Evolutionary conservation across 2,888 invertebrate species (phyloP), one percentile per base, ranked within the genome.

Genomic region (Lampropteryx suffumata): DNA sequence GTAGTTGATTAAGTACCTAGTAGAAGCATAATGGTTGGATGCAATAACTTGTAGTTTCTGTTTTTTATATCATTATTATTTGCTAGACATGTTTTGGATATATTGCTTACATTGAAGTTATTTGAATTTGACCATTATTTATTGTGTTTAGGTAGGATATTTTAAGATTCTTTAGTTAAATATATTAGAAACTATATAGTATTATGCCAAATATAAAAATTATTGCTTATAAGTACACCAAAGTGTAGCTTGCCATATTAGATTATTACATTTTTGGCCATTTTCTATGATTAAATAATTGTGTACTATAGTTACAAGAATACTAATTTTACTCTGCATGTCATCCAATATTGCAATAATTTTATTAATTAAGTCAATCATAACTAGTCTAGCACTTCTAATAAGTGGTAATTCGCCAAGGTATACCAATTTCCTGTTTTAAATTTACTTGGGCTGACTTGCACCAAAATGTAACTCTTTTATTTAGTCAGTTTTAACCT

Each of bases 161-260:
- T 10, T 28, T 28, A n/a, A 2, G 1, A 9, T 28, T 28, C n/a
- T n/a, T 24, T 24, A 24, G 24, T 24, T 24, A 24, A 4, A 17
- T 4, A 24, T 17, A 24, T 6, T 6, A 7, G 7, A 24, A 4
- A 24, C 5, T 24, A 13, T 47, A 32, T 57, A 60, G 47, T 48
- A 50, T 44, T 50, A 56, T 55, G 50, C 58, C 57, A 63, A 58
- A 57, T 59, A 50, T 37, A 46, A 40, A 53, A 48, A 57, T 50
- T 48, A 42, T 36, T 70, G 79, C 76, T 81, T n/a, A n/a, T n/a
- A n/a, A n/a, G 76, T 74, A 84, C 80, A 85, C 89, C 89, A 89
- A 90, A 90, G 88, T 80, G 68, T 82, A 82, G 78, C 85, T 89
- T 90, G 90, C 90, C 90, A 90, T 90, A 88, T 81, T 88, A 87